These are phyloP conservation scores for Tenthredo livida DNA, from an alignment of 2,888 invertebrate genomes.

Conservation along the genomic window DNA sequence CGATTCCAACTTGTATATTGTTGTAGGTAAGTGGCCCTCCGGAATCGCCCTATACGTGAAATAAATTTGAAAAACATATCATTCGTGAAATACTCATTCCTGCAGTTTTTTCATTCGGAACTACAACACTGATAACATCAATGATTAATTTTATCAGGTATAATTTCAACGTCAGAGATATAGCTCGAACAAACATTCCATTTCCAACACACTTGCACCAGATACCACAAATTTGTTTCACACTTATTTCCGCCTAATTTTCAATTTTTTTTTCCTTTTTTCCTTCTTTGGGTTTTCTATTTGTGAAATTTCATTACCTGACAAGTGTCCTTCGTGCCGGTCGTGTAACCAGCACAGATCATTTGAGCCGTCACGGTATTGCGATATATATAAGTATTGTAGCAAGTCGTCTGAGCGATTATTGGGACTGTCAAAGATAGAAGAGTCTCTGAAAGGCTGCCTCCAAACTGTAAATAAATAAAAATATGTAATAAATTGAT, in stretches of 20 bases:
- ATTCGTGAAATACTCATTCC: neutral
- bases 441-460: constrained; percentile 74
- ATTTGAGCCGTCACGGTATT: constrained; percentile 68
- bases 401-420: constrained; percentile 76
- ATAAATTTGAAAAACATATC: neutral
- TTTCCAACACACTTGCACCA: neutral
- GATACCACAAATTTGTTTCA: neutral
- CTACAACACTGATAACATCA: neutral
- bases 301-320: constrained; percentile 52
- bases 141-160: neutral
- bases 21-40: constrained; percentile 72
- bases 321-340: constrained; percentile 67
- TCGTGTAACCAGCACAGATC: constrained; percentile 69
- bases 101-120: neutral
- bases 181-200: neutral
- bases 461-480: constrained; percentile 61
- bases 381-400: constrained; percentile 75
- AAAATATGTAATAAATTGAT: neutral
- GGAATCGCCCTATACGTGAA: constrained; percentile 69
- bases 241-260: neutral
- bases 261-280: neutral
- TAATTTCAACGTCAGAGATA: neutral
- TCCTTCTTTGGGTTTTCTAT: too few relatives aligned
- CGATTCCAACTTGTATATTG: constrained; percentile 71
- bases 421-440: constrained; percentile 79